A percentile compares a stretch with the other conserved stretches of the same genome.
Conservation (phyloP, 92 coral and sea anemone species). For the Parazoanthus atlanticus region DNA sequence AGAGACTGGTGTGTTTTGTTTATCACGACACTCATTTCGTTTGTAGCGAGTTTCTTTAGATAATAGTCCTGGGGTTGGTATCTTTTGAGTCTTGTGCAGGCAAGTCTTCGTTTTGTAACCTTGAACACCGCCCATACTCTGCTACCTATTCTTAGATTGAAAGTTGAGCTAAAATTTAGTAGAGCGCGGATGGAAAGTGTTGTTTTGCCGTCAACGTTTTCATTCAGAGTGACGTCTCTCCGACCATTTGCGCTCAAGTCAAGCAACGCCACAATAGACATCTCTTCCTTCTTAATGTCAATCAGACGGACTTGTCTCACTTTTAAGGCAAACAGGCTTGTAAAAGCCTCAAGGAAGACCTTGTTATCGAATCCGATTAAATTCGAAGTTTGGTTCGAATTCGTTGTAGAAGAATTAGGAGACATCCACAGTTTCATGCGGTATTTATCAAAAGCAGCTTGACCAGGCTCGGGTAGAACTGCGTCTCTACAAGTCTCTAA, state of each 20-base stretch:
- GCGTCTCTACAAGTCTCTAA: conserved; percentile 64
- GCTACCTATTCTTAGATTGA: conserved; percentile 39
- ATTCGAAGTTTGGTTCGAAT: neutral
- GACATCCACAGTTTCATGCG: conserved; percentile 67
- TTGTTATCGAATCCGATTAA: conserved; percentile 14
- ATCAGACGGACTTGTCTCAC: neutral
- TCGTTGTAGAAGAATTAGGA: conserved; percentile 12
- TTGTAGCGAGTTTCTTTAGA: neutral
- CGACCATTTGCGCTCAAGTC: conserved; percentile 1
- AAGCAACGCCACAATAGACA: neutral
- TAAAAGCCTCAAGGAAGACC: conserved; percentile 44
- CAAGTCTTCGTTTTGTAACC: conserved; percentile 60
- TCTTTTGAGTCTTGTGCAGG: conserved; percentile 44
- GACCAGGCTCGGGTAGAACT: conserved; percentile 43
- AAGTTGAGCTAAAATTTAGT: conserved; percentile 61
- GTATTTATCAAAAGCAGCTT: conserved; percentile 64
- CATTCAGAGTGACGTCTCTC: neutral
- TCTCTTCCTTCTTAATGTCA: neutral
- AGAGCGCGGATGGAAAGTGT: conserved; percentile 40
- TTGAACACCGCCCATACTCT: conserved; percentile 70
- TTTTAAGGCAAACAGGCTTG: conserved; percentile 39
- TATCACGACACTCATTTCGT: neutral
- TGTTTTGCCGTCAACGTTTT: neutral
- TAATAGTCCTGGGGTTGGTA: conserved; percentile 6
- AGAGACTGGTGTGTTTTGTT: conserved; percentile 12